Base-by-base conservation (phyloP, 2,888 invertebrate genomes). In the Plebejus argus region DNA sequence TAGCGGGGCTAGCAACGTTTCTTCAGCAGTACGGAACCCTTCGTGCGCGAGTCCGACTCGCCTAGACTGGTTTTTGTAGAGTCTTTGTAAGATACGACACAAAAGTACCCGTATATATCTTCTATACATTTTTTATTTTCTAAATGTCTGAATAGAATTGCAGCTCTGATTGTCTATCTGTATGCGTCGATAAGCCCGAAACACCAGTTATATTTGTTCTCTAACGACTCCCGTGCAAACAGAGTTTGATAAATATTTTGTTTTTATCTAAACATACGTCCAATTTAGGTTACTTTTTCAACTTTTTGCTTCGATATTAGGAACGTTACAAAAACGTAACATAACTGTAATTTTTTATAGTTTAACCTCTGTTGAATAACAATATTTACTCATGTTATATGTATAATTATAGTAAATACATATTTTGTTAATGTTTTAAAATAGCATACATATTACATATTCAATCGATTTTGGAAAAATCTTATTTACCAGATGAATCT, bases 31-130 rank as follows among this genome's bases (percentile, higher is more conserved):
- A 49, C 49, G 49, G 49, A 49, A 49, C 49, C 49, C 49, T 49
- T 49, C 49, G 49, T 15, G 15, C 49, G 49, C 49, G 15, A 49
- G 49, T 49, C 15, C 15, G 15, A 49, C 49, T 49, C 49, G 49
- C 49, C 15, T 49, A 5, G 49, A 49, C 49, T 49, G 49, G 23
- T 23, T 66, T 66, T 28, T 66, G 12, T 15, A 66, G 23, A 28
- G 66, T 12, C 15, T 23, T 28, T 28, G 28, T 28, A 66, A 66
- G 66, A 66, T 66, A 66, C 66, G 28, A 12, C 66, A 66, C 66
- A 66, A 66, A 66, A 66, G 66, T 66, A 66, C 66, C 66, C 66
- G 28, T n/a, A n/a, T 66, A 28, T 66, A 28, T 66, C 66, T 66
- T 66, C 66, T 20, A 61, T 61, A 23, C 15, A 66, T n/a, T n/a